These are phyloP conservation scores for Toxonevra muliebris DNA, from an alignment of 2,888 invertebrate genomes.

Conservation along the genomic window DNA sequence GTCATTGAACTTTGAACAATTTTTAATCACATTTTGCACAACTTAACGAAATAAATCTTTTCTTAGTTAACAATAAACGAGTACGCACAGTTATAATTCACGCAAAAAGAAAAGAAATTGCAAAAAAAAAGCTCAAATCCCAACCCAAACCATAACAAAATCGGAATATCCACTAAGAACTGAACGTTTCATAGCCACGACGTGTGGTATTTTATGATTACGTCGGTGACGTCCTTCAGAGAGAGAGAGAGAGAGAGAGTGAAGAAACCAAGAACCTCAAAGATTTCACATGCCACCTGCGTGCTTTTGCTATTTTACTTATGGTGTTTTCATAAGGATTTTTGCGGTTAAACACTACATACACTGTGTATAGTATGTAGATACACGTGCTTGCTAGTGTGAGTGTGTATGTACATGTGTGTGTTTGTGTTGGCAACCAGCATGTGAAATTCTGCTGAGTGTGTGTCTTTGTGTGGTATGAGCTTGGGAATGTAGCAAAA, in stretches of 20 bases:
- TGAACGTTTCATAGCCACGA: too few relatives aligned
- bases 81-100: neutral
- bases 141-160: neutral
- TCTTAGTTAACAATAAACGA: neutral
- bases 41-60: neutral
- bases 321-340: neutral
- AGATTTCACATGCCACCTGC: constrained; percentile 3
- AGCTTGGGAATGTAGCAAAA: too few relatives aligned
- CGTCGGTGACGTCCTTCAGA: too few relatives aligned
- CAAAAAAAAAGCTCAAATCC: neutral
- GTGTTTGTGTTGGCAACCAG: neutral
- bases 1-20: neutral
- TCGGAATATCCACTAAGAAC: too few relatives aligned
- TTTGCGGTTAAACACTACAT: too few relatives aligned
- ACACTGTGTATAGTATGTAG: neutral
- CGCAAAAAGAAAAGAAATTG: neutral
- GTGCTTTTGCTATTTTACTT: neutral
- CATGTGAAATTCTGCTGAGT: neutral
- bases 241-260: too few relatives aligned
- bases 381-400: neutral
- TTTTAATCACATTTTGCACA: constrained; percentile 2
- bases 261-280: neutral
- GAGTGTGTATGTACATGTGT: neutral
- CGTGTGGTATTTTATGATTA: too few relatives aligned
- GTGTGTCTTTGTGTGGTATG: too few relatives aligned